Conservation (phyloP, 2,797 vertebrate species). For the Novumbra hubbsi region DNA sequence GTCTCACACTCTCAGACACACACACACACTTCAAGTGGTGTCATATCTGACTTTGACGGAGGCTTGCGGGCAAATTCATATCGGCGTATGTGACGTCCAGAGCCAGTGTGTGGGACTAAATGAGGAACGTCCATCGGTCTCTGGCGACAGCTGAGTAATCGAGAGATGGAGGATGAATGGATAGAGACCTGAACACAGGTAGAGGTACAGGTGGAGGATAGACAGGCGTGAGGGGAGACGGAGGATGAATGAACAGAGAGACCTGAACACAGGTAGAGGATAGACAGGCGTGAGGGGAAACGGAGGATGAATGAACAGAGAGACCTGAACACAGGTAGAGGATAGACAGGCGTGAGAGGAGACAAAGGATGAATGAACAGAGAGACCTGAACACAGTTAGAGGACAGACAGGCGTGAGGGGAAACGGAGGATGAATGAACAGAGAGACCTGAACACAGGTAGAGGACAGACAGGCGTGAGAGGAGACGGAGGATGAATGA, state of each 20-base stretch:
- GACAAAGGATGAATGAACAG: background rate
- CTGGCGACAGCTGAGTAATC: background rate
- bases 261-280: background rate
- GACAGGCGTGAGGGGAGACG: background rate
- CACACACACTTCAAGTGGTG: background rate
- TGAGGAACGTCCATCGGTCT: slow-evolving; percentile 21
- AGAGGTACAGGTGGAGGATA: too few relatives aligned
- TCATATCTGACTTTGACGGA: background rate
- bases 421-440: too few relatives aligned
- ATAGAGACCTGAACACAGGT: background rate
- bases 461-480: too few relatives aligned
- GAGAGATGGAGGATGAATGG: background rate
- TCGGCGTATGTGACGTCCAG: background rate
- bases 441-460: too few relatives aligned
- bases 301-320: background rate
- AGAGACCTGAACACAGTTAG: too few relatives aligned
- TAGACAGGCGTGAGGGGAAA: background rate
- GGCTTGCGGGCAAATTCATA: slow-evolving; percentile 3
- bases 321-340: background rate
- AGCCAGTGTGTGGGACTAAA: slow-evolving; percentile 6
- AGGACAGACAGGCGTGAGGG: too few relatives aligned
- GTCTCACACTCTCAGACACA: background rate
- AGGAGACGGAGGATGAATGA: too few relatives aligned
- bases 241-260: background rate
- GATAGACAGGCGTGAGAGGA: background rate